Conservation (phyloP, 2,113 vertebrate species). For the Polypterus bichir region DNA sequence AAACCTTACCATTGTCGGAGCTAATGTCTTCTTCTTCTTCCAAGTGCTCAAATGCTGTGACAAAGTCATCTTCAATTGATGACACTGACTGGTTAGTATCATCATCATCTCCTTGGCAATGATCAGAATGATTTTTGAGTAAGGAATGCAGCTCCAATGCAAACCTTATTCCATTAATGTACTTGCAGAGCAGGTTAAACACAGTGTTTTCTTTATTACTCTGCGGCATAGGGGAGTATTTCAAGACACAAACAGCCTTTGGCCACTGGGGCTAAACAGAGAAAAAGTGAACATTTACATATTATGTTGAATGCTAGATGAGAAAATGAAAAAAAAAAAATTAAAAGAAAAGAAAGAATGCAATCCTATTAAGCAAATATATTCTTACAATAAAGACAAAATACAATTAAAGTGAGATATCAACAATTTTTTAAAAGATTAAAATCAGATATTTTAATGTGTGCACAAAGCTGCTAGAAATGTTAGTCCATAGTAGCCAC, state of each 20-base stretch:
- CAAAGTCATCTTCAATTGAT: conserved; percentile 96
- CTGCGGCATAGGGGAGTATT: conserved; percentile 55
- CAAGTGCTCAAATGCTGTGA: conserved; percentile 89
- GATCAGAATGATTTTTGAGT: conserved; percentile 43
- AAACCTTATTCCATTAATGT: conserved; percentile 66
- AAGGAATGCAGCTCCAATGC: conserved; percentile 58
- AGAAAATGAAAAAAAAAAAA: too few species aligned
- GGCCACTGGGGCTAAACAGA: conserved; percentile 23
- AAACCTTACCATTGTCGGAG: conserved; percentile 43
- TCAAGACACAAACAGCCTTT: conserved; percentile 74
- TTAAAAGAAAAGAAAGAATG: too few species aligned
- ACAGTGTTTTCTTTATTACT: conserved; percentile 52
- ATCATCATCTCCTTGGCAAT: conserved; percentile 68
- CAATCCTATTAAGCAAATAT: too few species aligned
- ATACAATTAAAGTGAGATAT: too few species aligned
- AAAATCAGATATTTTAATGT: too few species aligned
- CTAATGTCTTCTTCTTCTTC: conserved; percentile 75
- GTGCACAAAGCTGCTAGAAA: too few species aligned
- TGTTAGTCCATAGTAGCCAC: too few species aligned
- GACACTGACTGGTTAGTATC: conserved; percentile 94
- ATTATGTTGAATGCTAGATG: too few species aligned
- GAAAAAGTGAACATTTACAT: background rate
- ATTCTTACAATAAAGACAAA: too few species aligned
- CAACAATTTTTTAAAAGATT: too few species aligned
- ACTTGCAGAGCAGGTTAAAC: conserved; percentile 72